Base-by-base conservation (phyloP, 2,797 vertebrate genomes). In the Rhinophrynus dorsalis region DNA sequence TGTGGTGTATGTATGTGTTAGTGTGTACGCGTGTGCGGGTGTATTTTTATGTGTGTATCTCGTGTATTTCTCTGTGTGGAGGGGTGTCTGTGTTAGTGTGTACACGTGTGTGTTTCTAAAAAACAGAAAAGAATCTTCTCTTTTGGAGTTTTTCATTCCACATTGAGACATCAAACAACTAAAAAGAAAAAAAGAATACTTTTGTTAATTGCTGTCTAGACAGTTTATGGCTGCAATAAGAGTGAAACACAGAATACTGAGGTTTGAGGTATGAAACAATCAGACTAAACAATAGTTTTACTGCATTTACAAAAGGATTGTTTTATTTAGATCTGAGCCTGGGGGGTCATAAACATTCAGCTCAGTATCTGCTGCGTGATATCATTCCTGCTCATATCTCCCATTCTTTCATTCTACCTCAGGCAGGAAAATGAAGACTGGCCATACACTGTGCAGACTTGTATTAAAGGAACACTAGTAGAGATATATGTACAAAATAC, bases 171-270 rank as follows among this genome's bases (percentile, higher is more conserved):
- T 83, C 82, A 86, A 91, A 90, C 89, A 91, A 89, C 88, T 90
- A 83, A 89, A 82, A 85, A 75, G 65, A 77, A 86, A 89, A 84
- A 80, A 82, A 85, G n/a, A 47, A 48, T 9, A 38, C 50, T 85
- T 89, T 88, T 89, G 90, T 89, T 94, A 95, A 93, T 94, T 91
- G 91, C 90, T 92, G 97, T 99, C 97, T 99, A 98, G 97, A 99
- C 96, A 90, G 81, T 99, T 99, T 99, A 99, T 96, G 87, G 90
- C 93, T 79, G 93, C 96, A 96, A 96, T 98, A 98, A 97, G 93
- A 95, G 93, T 85, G 90, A 86, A 92, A 87, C 91, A 88, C 89
- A 90, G 91, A 94, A 95, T 91, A 87, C 90, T 80, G 81, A 89
- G 90, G 85, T 93, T 93, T 91, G 90, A 90, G 87, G 92, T 91